Base-by-base conservation (phyloP, 2,888 invertebrate species). In the Drosophila testacea region DNA sequence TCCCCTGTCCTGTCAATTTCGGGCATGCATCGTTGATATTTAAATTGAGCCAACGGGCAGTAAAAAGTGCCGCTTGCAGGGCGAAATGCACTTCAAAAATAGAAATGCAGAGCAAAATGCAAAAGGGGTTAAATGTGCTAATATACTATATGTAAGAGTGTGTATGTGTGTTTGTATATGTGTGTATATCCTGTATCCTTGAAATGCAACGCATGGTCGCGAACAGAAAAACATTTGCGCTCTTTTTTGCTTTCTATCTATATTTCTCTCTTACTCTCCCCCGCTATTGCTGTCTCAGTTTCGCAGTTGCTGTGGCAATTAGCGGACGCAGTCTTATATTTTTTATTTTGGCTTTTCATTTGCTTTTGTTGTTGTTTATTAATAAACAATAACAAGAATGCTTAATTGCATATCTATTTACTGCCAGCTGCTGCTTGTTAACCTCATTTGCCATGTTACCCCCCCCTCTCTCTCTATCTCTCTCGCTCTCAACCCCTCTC, bases 21-120 rank as follows among this genome's bases (percentile, higher is more conserved):
- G 87, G 85, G 81, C 71, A 85, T 90, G 85, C 90, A 76, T 90
- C 89, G 89, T 47, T 90, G 90, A 71, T 88, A 89, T 84, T 84
- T 89, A 84, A 84, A 84, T 89, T 84, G 69, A 84, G 87, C 70
- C 89, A 82, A 69, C 77, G 89, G 83, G 76, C 85, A 89, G 85
- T 74, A 16, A 60, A 84, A 79, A 72, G 69, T 55, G 52, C 63
- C 68, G 82, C 65, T 82, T 54, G 34, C 54, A 71, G 75, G 64
- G 64, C 61, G 71, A 70, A 85, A 82, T 89, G 89, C 89, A 89
- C 88, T 84, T 88, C 77, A 82, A 79, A 84, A 84, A 84, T 83
- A 83, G 89, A 89, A 87, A 77, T 68, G 66, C 65, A 62, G 42
- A 75, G 59, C 54, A 46, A 38, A 22, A 11, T 2, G 30, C 30